These are phyloP conservation scores for Sitobion miscanthi DNA, from an alignment of 1,140 invertebrate species.

Conservation along the genomic window DNA sequence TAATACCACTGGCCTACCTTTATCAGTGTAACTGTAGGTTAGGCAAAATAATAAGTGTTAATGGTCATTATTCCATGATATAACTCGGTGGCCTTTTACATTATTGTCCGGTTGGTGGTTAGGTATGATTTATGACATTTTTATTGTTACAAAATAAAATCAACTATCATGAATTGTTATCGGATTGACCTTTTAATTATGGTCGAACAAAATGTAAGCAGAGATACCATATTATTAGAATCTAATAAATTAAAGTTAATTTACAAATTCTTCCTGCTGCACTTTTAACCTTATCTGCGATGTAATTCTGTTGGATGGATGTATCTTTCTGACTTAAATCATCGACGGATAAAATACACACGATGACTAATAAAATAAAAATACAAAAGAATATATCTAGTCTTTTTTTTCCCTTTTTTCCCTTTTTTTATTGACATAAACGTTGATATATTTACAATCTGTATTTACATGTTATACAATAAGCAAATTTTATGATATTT, in stretches of 20 bases:
- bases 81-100: background rate
- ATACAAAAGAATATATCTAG: background rate
- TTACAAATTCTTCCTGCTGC: background rate
- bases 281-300: background rate
- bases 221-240: background rate
- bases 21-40: background rate
- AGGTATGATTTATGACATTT: background rate
- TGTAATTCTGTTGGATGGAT: background rate
- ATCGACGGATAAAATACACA: background rate
- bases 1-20: background rate
- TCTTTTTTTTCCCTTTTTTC: too few relatives aligned
- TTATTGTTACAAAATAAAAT: background rate
- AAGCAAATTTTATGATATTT: too few relatives aligned
- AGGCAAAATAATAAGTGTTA: background rate
- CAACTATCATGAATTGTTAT: background rate
- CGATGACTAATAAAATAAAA: background rate
- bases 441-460: too few relatives aligned
- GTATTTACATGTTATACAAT: too few relatives aligned
- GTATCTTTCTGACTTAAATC: background rate
- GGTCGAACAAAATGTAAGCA: background rate
- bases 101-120: background rate
- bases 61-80: background rate
- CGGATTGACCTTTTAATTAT: background rate
- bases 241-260: background rate
- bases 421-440: background rate